Evolutionary conservation across 2,888 invertebrate species (phyloP).

Genomic region (Aspidapion aeneum): DNA sequence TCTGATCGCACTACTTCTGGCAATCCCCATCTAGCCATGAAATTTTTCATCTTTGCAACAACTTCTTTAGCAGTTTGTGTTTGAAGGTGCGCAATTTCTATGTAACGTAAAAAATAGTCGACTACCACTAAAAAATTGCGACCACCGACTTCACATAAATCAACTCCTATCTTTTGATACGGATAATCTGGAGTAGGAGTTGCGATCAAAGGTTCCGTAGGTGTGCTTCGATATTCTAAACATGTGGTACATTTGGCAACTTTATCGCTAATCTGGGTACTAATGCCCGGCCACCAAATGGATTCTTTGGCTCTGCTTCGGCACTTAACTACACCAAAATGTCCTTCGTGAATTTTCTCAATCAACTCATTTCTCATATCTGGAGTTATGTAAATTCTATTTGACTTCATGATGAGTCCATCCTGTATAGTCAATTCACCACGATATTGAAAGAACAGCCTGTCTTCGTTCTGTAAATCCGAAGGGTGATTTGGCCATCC

Average conservation of each 20-base stretch:
- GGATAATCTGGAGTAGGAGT: too few relatives aligned
- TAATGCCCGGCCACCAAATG: background rate
- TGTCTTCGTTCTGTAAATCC: too few relatives aligned
- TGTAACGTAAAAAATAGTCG: too few relatives aligned
- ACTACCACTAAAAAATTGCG: too few relatives aligned
- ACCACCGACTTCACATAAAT: too few relatives aligned
- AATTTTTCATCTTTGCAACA: too few relatives aligned
- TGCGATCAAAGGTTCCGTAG: background rate
- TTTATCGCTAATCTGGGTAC: background rate
- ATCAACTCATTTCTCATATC: background rate
- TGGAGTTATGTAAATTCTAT: background rate
- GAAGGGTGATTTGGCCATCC: too few relatives aligned
- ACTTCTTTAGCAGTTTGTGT: too few relatives aligned
- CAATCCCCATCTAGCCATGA: too few relatives aligned
- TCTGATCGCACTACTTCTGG: too few relatives aligned
- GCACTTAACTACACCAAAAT: background rate
- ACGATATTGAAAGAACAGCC: slow-evolving; percentile 1
- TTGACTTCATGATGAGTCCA: background rate
- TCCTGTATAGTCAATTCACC: background rate
- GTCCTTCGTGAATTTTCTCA: background rate
- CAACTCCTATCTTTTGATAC: too few relatives aligned
- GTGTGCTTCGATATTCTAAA: background rate
- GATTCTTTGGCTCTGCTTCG: background rate
- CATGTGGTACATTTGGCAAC: background rate
- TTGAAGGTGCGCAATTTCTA: too few relatives aligned